A percentile compares a stretch with the other conserved stretches of the same genome.
phyloP scores from a whole-genome alignment of 1,140 invertebrate genomes.

The Leptinotarsa undecemlineata region DNA sequence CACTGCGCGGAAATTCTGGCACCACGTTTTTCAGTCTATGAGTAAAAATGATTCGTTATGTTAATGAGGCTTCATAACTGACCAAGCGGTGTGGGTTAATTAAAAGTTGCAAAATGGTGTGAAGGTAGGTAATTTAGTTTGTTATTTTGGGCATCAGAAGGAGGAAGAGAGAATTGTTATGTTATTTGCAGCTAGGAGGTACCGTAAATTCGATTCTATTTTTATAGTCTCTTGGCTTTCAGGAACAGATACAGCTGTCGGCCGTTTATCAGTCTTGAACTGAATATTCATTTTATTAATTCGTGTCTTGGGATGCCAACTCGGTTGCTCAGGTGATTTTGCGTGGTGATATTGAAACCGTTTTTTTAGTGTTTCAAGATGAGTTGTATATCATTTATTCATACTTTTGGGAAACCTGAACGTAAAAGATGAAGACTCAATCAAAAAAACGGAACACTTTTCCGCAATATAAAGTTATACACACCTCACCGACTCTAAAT shows the following conservation, averaged over 20 bases:
- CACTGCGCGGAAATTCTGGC: too few relatives aligned
- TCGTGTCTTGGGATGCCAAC: background rate
- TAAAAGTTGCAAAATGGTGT: conserved; percentile 14
- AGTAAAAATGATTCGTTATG: background rate
- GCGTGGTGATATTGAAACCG: too few relatives aligned
- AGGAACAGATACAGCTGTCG: conserved; percentile 13
- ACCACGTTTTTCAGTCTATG: background rate
- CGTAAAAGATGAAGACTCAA: too few relatives aligned
- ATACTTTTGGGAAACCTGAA: too few relatives aligned
- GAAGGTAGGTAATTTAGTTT: conserved; percentile 6
- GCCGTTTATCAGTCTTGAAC: conserved; percentile 9
- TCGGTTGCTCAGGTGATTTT: too few relatives aligned
- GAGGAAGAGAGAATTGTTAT: background rate
- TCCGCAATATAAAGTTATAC: too few relatives aligned
- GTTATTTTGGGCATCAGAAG: conserved; percentile 18
- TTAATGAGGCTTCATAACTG: background rate
- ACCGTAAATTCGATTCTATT: conserved; percentile 15
- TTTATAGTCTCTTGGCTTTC: background rate
- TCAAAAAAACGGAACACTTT: too few relatives aligned
- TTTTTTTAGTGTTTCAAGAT: too few relatives aligned
- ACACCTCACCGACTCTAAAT: too few relatives aligned
- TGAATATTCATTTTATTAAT: background rate
- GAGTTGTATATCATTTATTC: too few relatives aligned
- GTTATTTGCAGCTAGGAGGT: background rate
- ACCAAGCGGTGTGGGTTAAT: conserved; percentile 2